Base-by-base conservation (phyloP, 1,140 invertebrate species). In the Sesamia nonagrioides region DNA sequence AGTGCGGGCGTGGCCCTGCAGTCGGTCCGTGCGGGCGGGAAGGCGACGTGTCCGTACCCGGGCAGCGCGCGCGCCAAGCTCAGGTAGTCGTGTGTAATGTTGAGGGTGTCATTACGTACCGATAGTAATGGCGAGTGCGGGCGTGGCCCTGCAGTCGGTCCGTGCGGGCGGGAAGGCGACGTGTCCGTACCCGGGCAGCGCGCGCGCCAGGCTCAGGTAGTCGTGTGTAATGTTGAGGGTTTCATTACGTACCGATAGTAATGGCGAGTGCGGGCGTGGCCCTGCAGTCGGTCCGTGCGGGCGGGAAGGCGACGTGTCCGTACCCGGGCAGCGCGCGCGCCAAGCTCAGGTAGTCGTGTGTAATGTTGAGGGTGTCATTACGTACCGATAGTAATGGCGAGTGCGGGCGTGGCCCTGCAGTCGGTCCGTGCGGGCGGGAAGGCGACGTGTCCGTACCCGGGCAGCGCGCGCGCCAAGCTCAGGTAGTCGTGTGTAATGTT, bases 11-110 rank as follows among this genome's bases (percentile, higher is more conserved):
- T 52, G 45, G 48, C 72, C 7, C 58, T n/a, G 18, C 61, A 60
- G 42, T 60, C 58, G 35, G 71, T 40, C 50, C 15, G 50, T 7
- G 69, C 99, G 95, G 99, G 98, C 18, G 99, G 99, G 95, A 99
- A 99, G 40, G 98, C 97, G 18, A 48, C 45, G 13, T 98, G 97
- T 1, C 98, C 98, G 94, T 99, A 99, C 35, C 98, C 99, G 78
- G 97, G 97, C 77, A 99, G 95, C 86, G 97, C 96, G 60, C 98
- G 96, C 35, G 98, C 98, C 79, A 98, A 93, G 86, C 97, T 97
- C 60, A 99, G 95, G 95, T 99, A 99, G 96, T 99, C 98, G 77
- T n/a, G n/a, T n/a, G n/a, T n/a, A n/a, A n/a, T n/a, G n/a, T n/a
- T n/a, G 48, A 5, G 9, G 17, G n/a, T 2, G 7, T 37, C 4